Conservation (phyloP, 1,140 invertebrate species). For the Choristoneura fumiferana region DNA sequence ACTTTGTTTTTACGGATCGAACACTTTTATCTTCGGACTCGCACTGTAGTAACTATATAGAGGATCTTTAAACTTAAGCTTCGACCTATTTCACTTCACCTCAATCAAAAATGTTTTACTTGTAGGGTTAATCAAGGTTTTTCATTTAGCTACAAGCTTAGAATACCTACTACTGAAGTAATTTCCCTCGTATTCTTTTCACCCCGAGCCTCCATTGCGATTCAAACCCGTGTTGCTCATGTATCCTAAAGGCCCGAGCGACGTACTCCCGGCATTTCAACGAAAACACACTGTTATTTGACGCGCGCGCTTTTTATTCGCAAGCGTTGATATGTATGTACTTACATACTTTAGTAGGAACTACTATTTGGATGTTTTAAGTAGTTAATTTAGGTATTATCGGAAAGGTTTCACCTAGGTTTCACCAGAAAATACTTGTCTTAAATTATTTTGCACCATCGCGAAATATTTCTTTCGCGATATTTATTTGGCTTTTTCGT, state of each 20-base stretch:
- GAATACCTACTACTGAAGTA: background rate
- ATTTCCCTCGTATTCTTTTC: background rate
- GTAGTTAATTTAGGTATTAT: too few species aligned
- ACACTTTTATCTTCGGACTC: too few species aligned
- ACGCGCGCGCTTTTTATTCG: background rate
- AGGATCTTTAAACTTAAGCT: too few species aligned
- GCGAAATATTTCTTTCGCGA: too few species aligned
- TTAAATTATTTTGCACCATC: too few species aligned
- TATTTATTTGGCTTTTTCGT: too few species aligned
- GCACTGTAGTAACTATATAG: too few species aligned
- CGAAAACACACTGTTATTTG: background rate
- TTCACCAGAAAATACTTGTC: too few species aligned
- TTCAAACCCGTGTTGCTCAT: slow-evolving; percentile 5
- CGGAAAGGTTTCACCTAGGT: too few species aligned
- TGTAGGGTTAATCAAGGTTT: background rate
- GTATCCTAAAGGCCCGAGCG: slow-evolving; percentile 1
- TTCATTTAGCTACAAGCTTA: background rate
- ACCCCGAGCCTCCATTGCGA: background rate
- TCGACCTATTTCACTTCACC: background rate
- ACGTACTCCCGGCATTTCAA: background rate
- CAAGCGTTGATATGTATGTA: too few species aligned
- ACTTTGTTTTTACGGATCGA: background rate
- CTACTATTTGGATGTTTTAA: too few species aligned
- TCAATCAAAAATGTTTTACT: background rate
- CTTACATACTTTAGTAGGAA: too few species aligned